Evolutionary conservation across 2,113 vertebrate species (phyloP), one percentile per base, ranked within the genome.

Genomic region (Python bivittatus): DNA sequence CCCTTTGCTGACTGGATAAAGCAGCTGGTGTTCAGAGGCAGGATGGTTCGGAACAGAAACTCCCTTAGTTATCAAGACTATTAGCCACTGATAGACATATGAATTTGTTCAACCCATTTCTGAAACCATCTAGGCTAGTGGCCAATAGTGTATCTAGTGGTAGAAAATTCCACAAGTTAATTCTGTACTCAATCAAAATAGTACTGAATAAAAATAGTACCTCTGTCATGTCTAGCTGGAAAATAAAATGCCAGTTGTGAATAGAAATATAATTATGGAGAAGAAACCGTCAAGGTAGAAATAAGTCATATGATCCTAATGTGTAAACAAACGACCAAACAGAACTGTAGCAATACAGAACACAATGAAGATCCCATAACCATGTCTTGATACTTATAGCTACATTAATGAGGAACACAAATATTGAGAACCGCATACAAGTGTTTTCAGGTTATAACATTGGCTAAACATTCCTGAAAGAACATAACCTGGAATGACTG

Each of bases 251-350:
- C 9, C 56, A 89, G 48, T 60, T 90, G 27, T 91, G 79, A 61
- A 60, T 85, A n/a, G 10, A 68, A 94, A 48, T 72, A 52, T 60
- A 90, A 92, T 29, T 2, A 0, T 91, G 83, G 25, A 56, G 13
- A 88, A 89, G 91, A 95, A 93, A 6, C 52, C 29, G 88, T 29
- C 1, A 86, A 95, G 56, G 92, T 53, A 95, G 68, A 94, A 96
- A 93, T 15, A 57, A 12, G 90, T 15, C 85, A 23, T 33, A 92
- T 11, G 94, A 91, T 17, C 27, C 83, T 92, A 33, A 91, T 91
- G 91, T 57, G 90, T 38, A 94, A 91, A 8, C 42, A 91, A 68
- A 93, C 87, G 88, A 58, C 52, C 91, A 42, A 38, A 86, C 79
- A 94, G 4, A 84, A 86, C 48, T 90, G 52, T 42, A 79, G 25